A percentile compares a stretch with the other conserved stretches of the same genome.
Conservation (phyloP, 2,797 vertebrate species). For the Vespertilio murinus region DNA sequence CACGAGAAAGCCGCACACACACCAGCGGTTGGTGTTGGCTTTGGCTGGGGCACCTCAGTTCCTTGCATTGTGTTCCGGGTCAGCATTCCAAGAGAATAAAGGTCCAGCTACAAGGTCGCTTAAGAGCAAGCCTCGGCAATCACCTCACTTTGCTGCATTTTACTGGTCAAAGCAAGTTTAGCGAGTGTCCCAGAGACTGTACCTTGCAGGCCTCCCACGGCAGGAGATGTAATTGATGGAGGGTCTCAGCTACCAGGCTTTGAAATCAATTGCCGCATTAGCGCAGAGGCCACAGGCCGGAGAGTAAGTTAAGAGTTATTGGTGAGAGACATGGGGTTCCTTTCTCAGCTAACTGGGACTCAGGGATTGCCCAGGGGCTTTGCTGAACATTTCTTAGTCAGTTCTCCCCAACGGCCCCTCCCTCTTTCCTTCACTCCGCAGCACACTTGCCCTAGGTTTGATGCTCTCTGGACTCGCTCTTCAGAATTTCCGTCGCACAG, state of each 20-base stretch:
- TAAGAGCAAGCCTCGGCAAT: not conserved
- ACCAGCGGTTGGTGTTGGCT: not conserved
- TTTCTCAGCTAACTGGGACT: not conserved
- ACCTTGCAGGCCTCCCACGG: not conserved
- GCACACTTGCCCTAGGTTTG: not conserved
- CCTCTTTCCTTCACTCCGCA: not conserved
- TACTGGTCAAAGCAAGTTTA: not conserved
- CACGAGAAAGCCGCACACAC: not conserved
- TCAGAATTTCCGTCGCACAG: not conserved
- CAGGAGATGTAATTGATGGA: not conserved
- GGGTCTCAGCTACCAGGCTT: not conserved
- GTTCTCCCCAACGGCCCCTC: not conserved
- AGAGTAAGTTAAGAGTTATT: not conserved
- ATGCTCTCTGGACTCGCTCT: not conserved
- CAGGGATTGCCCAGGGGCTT: not conserved
- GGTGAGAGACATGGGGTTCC: not conserved
- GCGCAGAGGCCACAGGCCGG: not conserved
- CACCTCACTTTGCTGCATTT: not conserved
- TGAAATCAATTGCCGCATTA: not conserved
- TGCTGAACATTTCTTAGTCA: not conserved
- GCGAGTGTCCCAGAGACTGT: not conserved
- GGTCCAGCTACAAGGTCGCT: not conserved
- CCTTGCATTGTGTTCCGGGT: not conserved
- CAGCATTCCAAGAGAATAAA: not conserved
- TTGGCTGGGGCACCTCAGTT: not conserved